Evolutionary conservation across 2,888 invertebrate species (phyloP).

Genomic region (Girardia tigrina): DNA sequence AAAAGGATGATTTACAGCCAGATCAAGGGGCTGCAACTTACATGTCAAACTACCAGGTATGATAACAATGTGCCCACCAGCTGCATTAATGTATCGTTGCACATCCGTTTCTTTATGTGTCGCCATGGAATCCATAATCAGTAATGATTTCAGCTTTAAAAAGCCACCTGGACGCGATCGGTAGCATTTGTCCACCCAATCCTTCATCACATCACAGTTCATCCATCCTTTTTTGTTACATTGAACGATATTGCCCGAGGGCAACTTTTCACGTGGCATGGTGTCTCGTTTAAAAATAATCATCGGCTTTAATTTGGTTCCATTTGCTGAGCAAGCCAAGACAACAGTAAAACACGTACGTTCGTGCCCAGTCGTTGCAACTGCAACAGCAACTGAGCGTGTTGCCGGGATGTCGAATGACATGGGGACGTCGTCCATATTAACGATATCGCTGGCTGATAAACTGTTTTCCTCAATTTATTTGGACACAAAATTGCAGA

Average conservation of each 20-base stretch:
- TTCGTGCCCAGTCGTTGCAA: neutral
- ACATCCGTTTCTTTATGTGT: neutral
- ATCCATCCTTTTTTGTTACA: no score
- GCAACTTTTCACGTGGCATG: neutral
- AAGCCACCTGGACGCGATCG: neutral
- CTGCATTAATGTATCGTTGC: neutral
- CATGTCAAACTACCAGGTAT: no score
- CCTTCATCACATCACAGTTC: no score
- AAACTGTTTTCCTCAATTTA: neutral
- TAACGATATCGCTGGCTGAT: neutral
- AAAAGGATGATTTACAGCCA: no score
- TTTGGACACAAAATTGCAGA: no score
- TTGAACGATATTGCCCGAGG: neutral
- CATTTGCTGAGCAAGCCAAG: neutral
- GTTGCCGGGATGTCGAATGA: conserved; percentile 15
- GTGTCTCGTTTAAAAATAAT: conserved; percentile 11
- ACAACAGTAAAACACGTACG: neutral
- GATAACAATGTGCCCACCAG: no score
- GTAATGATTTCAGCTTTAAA: neutral
- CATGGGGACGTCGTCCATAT: conserved; percentile 5
- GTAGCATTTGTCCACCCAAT: neutral
- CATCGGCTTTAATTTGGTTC: neutral
- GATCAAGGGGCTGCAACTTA: no score
- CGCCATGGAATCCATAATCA: neutral
- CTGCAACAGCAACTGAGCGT: neutral